Evolutionary conservation across 2,797 vertebrate genomes (phyloP).

Genomic region (Falco rusticolus): DNA sequence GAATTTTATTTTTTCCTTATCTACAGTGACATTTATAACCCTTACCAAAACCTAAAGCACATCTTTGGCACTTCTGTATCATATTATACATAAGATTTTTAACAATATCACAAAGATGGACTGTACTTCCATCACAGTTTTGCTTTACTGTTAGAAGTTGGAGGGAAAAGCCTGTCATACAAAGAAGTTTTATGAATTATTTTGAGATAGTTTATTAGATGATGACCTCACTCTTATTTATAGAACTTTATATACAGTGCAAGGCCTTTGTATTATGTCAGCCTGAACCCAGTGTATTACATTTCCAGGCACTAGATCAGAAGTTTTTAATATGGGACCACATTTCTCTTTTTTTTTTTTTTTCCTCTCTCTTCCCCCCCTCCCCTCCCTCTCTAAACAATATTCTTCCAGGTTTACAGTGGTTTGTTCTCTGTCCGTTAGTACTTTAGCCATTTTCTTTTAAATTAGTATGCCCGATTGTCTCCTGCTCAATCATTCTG

Average conservation of each 20-base stretch:
- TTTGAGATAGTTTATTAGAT: background rate
- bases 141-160: background rate
- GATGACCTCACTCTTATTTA: background rate
- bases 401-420: background rate
- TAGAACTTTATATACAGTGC: background rate
- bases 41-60: background rate
- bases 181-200: background rate
- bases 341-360: background rate
- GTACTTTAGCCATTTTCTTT: constrained; percentile 35
- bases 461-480: constrained; percentile 24
- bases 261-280: background rate
- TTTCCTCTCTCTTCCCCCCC: background rate
- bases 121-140: background rate
- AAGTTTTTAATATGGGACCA: background rate
- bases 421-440: constrained; percentile 37
- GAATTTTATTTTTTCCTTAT: constrained; percentile 21
- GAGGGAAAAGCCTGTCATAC: background rate
- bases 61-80: background rate
- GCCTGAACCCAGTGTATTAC: background rate
- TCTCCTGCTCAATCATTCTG: constrained; percentile 39
- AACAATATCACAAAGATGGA: background rate
- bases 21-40: constrained; percentile 28
- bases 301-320: background rate
- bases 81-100: background rate
- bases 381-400: background rate